Base-by-base conservation (phyloP, 2,888 invertebrate genomes). In the Orthosia gracilis region DNA sequence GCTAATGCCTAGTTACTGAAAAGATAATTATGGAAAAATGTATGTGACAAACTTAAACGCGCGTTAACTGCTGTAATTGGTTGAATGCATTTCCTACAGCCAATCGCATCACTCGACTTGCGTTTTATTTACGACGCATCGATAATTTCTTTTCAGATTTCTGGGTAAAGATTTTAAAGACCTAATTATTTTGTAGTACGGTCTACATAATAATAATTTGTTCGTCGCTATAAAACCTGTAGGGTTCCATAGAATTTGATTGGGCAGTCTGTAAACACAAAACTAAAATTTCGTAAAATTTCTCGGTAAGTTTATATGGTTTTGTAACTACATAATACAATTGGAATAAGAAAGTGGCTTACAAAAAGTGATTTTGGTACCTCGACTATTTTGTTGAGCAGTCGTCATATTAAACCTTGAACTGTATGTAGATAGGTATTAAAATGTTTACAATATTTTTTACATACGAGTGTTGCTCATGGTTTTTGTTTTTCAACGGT, bases 401-500 rank as follows among this genome's bases (percentile, higher is more conserved):
- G 74, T 45, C 5, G 18, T 26, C 9, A 18, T 11, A 49, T 18
- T 9, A 49, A 23, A 17, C 47, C 31, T 31, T 31, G 31, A 31
- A 31, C 5, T 31, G 7, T 31, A 31, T 31, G 7, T 31, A 31
- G 7, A 7, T 31, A 7, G 50, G 18, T 17, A 13, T 45, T 15
- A 15, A 0, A 21, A 49, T 18, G 15, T 47, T 17, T n/a, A 26
- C 26, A 49, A 68, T n/a, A 40, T 23, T 69, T 54, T 26, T 31
- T n/a, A 7, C 11, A 45, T 52, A 17, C 17, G 26, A 21, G 13
- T 72, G 49, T 73, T 76, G 18, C 50, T 45, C 50, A 76, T 69
- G 69, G 21, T 55, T 55, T 47, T 11, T 50, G 31, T 61, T 26
- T 57, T 57, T n/a, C 0, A 17, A 23, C 52, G 4, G 31, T 49